These are phyloP conservation scores for Ceratosolen fusciceps DNA, from an alignment of 1,140 invertebrate species.

Conservation along the genomic window DNA sequence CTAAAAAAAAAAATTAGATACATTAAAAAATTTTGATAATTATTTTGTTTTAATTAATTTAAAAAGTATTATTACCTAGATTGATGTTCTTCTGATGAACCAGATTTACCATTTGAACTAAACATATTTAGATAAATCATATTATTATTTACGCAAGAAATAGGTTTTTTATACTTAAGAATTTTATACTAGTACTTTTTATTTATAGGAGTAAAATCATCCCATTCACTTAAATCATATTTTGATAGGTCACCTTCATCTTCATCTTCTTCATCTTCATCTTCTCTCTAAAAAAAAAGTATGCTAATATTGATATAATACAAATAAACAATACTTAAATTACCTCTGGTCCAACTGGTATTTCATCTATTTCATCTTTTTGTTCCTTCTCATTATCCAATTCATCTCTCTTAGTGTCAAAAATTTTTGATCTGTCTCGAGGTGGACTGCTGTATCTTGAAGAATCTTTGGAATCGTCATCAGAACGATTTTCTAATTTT, in stretches of 20 bases:
- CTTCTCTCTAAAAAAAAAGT: constrained; percentile 42
- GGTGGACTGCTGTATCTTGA: constrained; percentile 65
- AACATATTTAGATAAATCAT: constrained; percentile 16
- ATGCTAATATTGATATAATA: constrained; percentile 7
- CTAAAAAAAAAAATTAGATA: constrained; percentile 36
- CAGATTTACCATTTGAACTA: constrained; percentile 61
- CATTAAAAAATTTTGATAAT: no score
- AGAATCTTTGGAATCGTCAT: constrained; percentile 66
- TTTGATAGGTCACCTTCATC: constrained; percentile 86
- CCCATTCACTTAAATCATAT: constrained; percentile 85
- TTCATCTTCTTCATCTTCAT: constrained; percentile 74
- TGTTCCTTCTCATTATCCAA: constrained; percentile 47
- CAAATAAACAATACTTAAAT: constrained; percentile 30
- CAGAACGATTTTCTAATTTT: constrained; percentile 68
- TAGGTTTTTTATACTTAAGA: not conserved
- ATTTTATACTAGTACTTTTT: constrained; percentile 59
- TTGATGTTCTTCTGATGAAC: constrained; percentile 57
- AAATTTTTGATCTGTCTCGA: constrained; percentile 62
- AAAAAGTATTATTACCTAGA: constrained; percentile 59
- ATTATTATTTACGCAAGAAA: constrained; percentile 42
- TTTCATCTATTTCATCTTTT: constrained; percentile 38
- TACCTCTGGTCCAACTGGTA: constrained; percentile 45
- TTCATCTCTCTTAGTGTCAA: constrained; percentile 71
- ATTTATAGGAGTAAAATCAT: constrained; percentile 70
- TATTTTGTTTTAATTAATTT: not conserved